Conservation (phyloP, 2,113 vertebrate genomes). For the Ceyx cyanopectus region DNA sequence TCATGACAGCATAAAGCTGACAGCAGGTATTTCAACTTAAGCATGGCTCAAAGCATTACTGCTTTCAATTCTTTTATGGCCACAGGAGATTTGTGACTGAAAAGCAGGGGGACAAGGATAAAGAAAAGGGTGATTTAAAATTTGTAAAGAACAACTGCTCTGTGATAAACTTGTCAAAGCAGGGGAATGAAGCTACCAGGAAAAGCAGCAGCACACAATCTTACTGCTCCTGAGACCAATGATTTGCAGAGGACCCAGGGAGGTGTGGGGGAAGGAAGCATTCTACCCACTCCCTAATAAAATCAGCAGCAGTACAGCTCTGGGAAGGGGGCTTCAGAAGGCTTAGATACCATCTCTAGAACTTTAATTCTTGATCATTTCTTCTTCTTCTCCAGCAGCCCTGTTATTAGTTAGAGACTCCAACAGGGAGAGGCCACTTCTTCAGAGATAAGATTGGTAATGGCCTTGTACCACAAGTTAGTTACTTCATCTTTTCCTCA, state of each 20-base stretch:
- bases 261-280: accelerated
- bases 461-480: not conserved
- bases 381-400: not conserved
- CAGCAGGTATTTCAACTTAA: not conserved
- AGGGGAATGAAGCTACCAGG: not conserved
- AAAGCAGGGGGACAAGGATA: not conserved
- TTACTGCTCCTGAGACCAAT: not conserved
- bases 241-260: not conserved
- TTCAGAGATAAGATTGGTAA: not conserved
- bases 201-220: not conserved
- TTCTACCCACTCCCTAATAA: not conserved
- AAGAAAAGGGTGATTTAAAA: not conserved
- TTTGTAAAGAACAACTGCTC: not conserved
- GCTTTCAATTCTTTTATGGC: not conserved
- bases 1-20: not conserved
- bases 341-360: not conserved
- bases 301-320: not conserved
- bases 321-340: not conserved
- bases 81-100: not conserved
- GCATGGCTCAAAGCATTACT: not conserved
- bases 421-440: not conserved
- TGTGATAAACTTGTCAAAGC: not conserved
- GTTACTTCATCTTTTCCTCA: not conserved
- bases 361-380: not conserved
- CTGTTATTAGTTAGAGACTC: not conserved